phyloP scores from a whole-genome alignment of 2,797 vertebrate genomes.

The Psittacula echo region DNA sequence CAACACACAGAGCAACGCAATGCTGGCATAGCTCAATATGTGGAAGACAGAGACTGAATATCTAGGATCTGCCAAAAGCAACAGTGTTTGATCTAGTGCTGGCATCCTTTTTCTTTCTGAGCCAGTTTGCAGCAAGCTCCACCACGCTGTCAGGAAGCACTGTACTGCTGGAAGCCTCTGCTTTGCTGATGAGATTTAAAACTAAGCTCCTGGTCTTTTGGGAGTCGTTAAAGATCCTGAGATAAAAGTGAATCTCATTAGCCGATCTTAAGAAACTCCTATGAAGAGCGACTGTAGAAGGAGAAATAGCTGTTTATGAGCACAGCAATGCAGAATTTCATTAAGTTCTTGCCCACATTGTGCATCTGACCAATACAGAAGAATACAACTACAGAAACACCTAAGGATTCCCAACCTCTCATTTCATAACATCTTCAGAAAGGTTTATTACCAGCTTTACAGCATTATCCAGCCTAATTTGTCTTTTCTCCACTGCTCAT shows the following conservation, averaged over 20 bases:
- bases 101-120: constrained; percentile 10
- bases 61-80: constrained; percentile 22
- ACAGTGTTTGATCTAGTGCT: not conserved
- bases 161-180: constrained; percentile 27
- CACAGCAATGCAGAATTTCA: constrained; percentile 21
- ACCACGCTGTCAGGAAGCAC: not conserved
- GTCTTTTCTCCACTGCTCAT: not conserved
- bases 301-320: constrained; percentile 40
- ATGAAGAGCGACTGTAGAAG: not conserved
- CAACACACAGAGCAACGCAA: not conserved
- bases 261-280: constrained; percentile 39
- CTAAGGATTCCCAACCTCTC: not conserved
- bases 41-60: not conserved
- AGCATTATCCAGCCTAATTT: not conserved
- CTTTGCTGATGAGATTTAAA: constrained; percentile 60
- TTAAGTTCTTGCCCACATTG: constrained; percentile 5
- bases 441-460: constrained; percentile 10
- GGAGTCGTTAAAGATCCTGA: constrained; percentile 59
- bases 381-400: not conserved
- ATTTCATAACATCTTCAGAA: not conserved
- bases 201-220: constrained; percentile 47
- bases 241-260: constrained; percentile 69
- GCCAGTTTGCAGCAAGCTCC: constrained; percentile 33
- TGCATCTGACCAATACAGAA: constrained; percentile 18
- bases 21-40: not conserved